These are phyloP conservation scores for Lasius platythorax DNA, from an alignment of 2,888 invertebrate genomes.

Conservation along the genomic window DNA sequence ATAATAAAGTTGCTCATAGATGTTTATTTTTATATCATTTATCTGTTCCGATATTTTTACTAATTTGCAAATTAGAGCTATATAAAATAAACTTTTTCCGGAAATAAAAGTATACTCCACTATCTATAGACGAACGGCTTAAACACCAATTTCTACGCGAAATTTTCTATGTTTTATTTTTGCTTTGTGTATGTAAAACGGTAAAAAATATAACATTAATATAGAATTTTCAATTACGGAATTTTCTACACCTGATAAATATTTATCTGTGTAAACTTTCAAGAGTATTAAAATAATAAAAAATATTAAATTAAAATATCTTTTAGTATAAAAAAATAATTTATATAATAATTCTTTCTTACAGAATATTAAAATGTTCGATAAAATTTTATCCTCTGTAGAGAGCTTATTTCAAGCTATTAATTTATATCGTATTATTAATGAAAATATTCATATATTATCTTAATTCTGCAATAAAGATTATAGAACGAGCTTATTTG, in stretches of 20 bases:
- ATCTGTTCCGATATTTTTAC: neutral
- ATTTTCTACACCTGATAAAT: slow-evolving; percentile 7
- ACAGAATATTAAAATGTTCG: neutral
- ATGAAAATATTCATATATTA: neutral
- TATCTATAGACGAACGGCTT: neutral
- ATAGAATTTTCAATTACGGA: neutral
- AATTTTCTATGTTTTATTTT: slow-evolving; percentile 38
- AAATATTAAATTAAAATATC: neutral
- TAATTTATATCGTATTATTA: slow-evolving; percentile 16
- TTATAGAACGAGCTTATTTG: neutral
- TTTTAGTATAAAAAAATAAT: slow-evolving; percentile 11
- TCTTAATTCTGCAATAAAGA: neutral
- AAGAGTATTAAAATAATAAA: slow-evolving; percentile 12
- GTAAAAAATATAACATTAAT: slow-evolving; percentile 35
- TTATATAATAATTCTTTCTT: neutral
- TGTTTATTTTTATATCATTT: neutral
- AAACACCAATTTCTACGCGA: neutral
- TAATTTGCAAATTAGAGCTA: slow-evolving; percentile 7
- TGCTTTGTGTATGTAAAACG: neutral
- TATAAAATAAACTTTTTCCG: neutral
- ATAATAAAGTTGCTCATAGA: neutral
- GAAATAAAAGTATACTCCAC: neutral
- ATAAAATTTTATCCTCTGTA: neutral
- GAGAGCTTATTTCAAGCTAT: slow-evolving; percentile 11
- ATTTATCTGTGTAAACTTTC: neutral